Base-by-base conservation (phyloP, 92 coral and sea anemone species). In the Isaurus tuberculatus region DNA sequence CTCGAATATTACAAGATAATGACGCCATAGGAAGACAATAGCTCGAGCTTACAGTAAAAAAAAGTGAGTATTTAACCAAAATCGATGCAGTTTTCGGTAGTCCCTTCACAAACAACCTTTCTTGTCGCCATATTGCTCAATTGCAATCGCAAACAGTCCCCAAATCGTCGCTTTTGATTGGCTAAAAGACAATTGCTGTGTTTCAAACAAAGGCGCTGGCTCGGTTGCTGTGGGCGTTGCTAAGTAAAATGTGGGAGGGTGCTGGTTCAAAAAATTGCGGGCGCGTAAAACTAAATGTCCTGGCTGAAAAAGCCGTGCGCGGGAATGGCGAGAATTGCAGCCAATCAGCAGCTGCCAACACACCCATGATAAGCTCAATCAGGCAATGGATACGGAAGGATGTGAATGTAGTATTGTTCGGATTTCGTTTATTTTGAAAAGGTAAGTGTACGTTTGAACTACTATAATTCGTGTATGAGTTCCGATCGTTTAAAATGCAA, bases 191-290 rank as follows among this genome's bases (percentile, higher is more conserved):
- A 58, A 58, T 58, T 58, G 65, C 65, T 77, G 73, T 85, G 79
- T 80, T 85, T 70, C 77, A 85, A 81, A 58, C 87, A 83, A 63
- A 89, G 82, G 79, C 67, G 79, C 79, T 85, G 81, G 86, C 89
- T 89, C 36, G 82, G 55, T 85, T 81, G 73, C 86, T 73, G 66
- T 69, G 89, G 58, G 65, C 65, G 2, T 58, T 58, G 65, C 65
- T 58, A 19, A 58, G 57, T 48, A 48, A 48, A 48, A 48, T 48
- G 57, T 48, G 57, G 57, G 57, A 48, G 57, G 57, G 14, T 48
- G 57, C 57, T 48, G 57, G 57, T 48, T 48, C 57, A 48, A 48
- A 48, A 48, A 48, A 3, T 48, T 14, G 57, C n/a, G 57, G 57
- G 57, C n/a, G 57, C 0, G 57, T 48, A 1, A 48, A 48, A 48